Evolutionary conservation across 2,797 vertebrate species (phyloP), one percentile per base, ranked within the genome.

Genomic region (Amphiprion clarkii): DNA sequence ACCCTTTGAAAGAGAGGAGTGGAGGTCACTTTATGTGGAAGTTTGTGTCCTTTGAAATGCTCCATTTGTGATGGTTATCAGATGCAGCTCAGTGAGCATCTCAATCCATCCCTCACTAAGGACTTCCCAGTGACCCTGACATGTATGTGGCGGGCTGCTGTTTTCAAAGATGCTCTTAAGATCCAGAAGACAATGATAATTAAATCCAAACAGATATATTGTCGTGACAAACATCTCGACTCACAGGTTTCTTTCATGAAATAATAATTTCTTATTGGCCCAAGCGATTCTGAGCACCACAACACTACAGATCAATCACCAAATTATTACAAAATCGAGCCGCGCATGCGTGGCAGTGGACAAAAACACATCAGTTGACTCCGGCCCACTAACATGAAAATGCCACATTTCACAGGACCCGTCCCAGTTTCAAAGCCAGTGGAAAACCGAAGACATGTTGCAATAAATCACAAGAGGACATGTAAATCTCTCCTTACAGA

Each of bases 1-100:
- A 91, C 90, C 90, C 88, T 89, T 90, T 79, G 78, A 90, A 91
- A 84, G 65, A 87, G 79, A 88, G 48, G 67, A 75, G 61, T 87
- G 83, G 82, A 88, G 89, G 85, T 84, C 81, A 75, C 82, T 87
- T 76, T 57, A 80, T 76, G 87, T 86, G 86, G 71, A 92, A 79
- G 88, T 92, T 92, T 94, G 92, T 93, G 83, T 92, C 89, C 85
- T 92, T 93, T 92, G 88, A 92, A 93, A 91, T 89, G 93, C 89
- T 59, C 82, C 90, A 92, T 92, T 92, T 88, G 82, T 82, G 89
- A 89, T 86, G 78, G 67, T 83, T 90, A 89, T 95, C 92, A 89
- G 90, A 91, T 82, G 54, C 85, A 86, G 87, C 84, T 89, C 82
- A 79, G 83, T 52, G 78, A 90, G 82, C 76, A 67, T 89, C 88